Evolutionary conservation across 2,113 vertebrate genomes (phyloP).

Genomic region (Isurus oxyrinchus): DNA sequence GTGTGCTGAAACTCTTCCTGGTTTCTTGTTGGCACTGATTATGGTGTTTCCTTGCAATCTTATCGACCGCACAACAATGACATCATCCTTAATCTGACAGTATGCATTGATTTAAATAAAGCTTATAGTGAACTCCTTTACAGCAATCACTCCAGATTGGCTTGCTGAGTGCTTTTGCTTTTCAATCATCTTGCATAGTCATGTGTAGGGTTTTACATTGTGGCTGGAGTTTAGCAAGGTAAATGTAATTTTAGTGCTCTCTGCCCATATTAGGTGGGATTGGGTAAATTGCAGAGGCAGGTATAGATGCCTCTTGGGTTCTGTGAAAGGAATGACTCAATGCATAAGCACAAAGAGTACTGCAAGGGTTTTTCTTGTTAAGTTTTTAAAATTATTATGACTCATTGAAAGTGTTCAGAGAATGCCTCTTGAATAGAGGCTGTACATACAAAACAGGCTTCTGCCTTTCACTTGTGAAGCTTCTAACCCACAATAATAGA

Average conservation of each 20-base stretch:
- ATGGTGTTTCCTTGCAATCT: conserved; percentile 18
- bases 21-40: conserved; percentile 5
- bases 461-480: background rate
- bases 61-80: background rate
- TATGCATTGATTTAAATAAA: conserved; percentile 3
- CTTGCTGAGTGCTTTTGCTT: background rate
- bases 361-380: background rate
- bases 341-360: background rate
- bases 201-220: background rate
- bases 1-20: background rate
- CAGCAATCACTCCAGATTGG: background rate
- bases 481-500: background rate
- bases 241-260: background rate
- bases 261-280: background rate
- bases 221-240: too few species aligned
- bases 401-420: conserved; percentile 15
- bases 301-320: background rate
- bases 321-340: background rate
- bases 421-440: background rate
- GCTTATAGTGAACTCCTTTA: background rate
- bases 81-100: background rate
- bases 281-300: background rate
- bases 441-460: background rate
- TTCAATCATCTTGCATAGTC: background rate
- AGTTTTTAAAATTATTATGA: background rate